These are phyloP conservation scores for Dolichoris vasculosae DNA, from an alignment of 1,140 invertebrate species.

Conservation along the genomic window DNA sequence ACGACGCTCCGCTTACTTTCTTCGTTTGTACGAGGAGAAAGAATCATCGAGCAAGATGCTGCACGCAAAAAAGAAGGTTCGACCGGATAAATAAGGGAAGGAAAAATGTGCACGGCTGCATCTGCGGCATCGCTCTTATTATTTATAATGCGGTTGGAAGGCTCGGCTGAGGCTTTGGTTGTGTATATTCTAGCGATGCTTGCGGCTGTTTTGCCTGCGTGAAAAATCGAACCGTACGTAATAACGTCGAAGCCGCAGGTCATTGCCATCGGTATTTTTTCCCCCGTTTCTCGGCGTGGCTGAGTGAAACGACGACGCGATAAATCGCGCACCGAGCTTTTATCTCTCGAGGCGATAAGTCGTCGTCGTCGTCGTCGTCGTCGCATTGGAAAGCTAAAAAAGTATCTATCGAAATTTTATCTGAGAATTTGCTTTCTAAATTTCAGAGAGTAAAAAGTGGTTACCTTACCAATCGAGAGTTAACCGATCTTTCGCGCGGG, in stretches of 20 bases:
- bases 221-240: constrained; percentile 25
- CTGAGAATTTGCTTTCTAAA: constrained; percentile 3
- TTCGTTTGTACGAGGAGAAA: background rate
- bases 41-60: background rate
- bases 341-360: background rate
- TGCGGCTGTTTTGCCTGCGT: constrained; percentile 3
- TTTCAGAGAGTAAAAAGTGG: background rate
- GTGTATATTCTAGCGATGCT: background rate
- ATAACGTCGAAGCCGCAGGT: constrained; percentile 15
- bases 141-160: constrained; percentile 29
- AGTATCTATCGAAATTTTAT: constrained; percentile 7
- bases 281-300: background rate
- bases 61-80: background rate
- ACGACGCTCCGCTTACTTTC: background rate
- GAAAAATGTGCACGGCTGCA: background rate
- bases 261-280: background rate
- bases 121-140: background rate
- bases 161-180: background rate
- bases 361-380: background rate
- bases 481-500: background rate
- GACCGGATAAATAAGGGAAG: background rate
- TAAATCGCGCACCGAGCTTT: background rate
- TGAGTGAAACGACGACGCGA: background rate
- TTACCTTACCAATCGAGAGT: background rate
- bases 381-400: background rate